Evolutionary conservation across 2,113 vertebrate genomes (phyloP).

Genomic region (Saguinus midas): DNA sequence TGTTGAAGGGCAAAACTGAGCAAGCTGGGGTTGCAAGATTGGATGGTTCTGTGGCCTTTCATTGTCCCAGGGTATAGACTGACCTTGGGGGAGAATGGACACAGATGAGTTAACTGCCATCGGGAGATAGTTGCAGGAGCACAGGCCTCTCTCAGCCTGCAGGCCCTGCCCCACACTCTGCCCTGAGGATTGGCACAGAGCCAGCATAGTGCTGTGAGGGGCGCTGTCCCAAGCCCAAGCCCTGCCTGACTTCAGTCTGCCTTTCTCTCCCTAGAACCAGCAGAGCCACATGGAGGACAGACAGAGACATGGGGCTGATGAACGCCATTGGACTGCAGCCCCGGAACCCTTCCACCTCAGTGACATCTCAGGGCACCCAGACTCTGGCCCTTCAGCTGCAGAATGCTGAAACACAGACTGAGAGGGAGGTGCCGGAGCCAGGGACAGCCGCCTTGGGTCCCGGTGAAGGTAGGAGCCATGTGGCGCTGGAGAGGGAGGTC

Average conservation of each 20-base stretch:
- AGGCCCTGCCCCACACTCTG: neutral
- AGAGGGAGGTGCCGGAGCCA: constrained; percentile 91
- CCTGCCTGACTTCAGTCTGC: constrained; percentile 24
- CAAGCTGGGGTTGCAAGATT: neutral
- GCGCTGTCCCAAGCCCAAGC: fast-evolving
- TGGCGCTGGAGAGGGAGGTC: neutral
- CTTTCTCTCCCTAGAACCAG: constrained; percentile 87
- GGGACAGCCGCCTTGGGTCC: constrained; percentile 82
- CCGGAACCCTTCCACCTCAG: constrained; percentile 94
- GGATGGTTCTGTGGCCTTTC: neutral
- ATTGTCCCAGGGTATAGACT: neutral
- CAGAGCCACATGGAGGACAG: constrained; percentile 94
- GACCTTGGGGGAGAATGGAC: neutral
- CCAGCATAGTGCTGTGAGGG: neutral
- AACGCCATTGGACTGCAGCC: constrained; percentile 98
- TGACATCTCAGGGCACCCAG: constrained; percentile 98
- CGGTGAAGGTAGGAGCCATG: constrained; percentile 80
- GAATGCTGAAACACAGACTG: constrained; percentile 97
- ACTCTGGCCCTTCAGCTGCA: constrained; percentile 95
- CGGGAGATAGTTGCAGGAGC: neutral
- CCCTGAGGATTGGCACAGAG: neutral
- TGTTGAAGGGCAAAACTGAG: neutral
- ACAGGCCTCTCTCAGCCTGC: neutral
- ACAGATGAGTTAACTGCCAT: fast-evolving
- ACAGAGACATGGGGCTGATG: constrained; percentile 98